Conservation (phyloP, 1,140 invertebrate species). For the Drosophila seguyi region DNA sequence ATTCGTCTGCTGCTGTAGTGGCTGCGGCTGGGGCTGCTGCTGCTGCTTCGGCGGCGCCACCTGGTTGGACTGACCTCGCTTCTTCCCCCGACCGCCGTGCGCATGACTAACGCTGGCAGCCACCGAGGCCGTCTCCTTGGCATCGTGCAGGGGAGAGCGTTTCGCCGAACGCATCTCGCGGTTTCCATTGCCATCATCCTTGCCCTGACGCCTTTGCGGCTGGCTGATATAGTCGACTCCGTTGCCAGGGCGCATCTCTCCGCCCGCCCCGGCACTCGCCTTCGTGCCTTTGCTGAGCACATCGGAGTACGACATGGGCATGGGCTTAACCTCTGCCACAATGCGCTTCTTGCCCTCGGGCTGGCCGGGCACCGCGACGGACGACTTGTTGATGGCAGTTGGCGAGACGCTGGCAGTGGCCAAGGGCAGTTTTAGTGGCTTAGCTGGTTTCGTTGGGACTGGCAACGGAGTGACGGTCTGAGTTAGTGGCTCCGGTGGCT, state of each 20-base stretch:
- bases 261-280: constrained; percentile 29
- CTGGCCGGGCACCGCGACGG: constrained; percentile 65
- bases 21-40: constrained; percentile 33
- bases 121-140: constrained; percentile 54
- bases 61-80: constrained; percentile 57
- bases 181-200: constrained; percentile 50
- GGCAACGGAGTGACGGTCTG: constrained; percentile 37
- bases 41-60: constrained; percentile 30
- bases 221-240: constrained; percentile 37
- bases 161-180: constrained; percentile 60
- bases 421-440: constrained; percentile 34
- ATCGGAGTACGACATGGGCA: constrained; percentile 93
- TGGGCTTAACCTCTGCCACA: constrained; percentile 93
- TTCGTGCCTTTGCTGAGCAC: constrained; percentile 89
- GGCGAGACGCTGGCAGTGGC: constrained; percentile 39
- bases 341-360: constrained; percentile 88
- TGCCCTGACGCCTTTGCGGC: constrained; percentile 53
- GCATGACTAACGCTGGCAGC: constrained; percentile 29
- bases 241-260: constrained; percentile 31
- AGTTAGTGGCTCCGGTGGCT: constrained; percentile 18
- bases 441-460: constrained; percentile 23
- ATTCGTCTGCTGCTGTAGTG: constrained; percentile 12
- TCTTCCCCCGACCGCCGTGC: constrained; percentile 55
- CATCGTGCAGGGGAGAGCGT: constrained; percentile 72
- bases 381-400: constrained; percentile 67